Evolutionary conservation across 23 tunicate genomes (phyloP), one percentile per base, ranked within the genome.

Genomic region (Styela clava): DNA sequence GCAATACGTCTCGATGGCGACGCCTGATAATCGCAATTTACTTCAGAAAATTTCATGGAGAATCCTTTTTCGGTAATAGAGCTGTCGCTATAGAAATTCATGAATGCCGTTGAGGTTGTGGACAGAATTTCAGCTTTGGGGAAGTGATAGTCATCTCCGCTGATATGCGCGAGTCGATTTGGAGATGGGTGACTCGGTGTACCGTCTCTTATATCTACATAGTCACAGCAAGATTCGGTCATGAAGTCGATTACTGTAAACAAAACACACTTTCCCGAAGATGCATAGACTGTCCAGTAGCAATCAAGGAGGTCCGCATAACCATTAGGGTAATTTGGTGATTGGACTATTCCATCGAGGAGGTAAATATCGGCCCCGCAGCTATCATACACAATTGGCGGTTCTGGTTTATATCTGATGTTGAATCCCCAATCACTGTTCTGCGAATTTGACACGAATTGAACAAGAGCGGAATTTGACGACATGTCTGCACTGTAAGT

Each of bases 61-160:
- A 89, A 89, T 21, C 95, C 95, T 31, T 64, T 44, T 2, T 86
- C 86, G 33, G 74, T 81, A 19, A 89, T 85, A 25, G 82, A 70
- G 52, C 78, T 78, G 51, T 89, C 95, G 16, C 88, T 71, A 52
- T 65, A 73, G 56, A 89, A 84, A 9, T 77, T 26, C 22, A 89
- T 31, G 30, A 68, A 19, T 2, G 83, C 73, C 63, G 32, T 33
- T 3, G 5, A 3, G 77, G 16, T 18, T 3, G 5, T 35, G 3
- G 34, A 21, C 37, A 26, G 5, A 26, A 71, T 71, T 32, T 71
- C 77, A 71, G n/a, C n/a, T n/a, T n/a, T n/a, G n/a, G n/a, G n/a
- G n/a, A n/a, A n/a, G n/a, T n/a, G n/a, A 71, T 5, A 30, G 3
- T 35, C 77, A 31, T 33, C 24, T 3, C 16, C 12, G 3, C 32